Base-by-base conservation (phyloP, 2,888 invertebrate species). In the Caenorhabditis uteleia region DNA sequence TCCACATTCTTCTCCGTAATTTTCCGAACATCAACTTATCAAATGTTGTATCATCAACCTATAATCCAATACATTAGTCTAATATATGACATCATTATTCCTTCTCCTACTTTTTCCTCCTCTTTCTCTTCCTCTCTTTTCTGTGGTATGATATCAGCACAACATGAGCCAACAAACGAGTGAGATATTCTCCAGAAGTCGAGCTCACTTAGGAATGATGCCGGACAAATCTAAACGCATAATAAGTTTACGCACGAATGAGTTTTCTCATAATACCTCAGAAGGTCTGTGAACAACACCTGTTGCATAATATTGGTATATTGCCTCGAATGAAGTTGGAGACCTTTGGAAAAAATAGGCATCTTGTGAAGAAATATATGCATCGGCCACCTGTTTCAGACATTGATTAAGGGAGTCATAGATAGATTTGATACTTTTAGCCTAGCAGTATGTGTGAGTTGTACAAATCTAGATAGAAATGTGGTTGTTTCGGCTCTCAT, bases 11-110 rank as follows among this genome's bases (percentile, higher is more conserved):
- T 45, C 82, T 45, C 27, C 82, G 50, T 54, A 82, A 45, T 43
- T 79, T 75, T 25, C 82, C 82, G 39, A 71, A 80, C 58, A 74
- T 64, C 10, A 82, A 53, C 21, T 82, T 82, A 48, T 82, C 82
- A 50, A 82, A 82, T n/a, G 82, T 82, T 31, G 57, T 75, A 56
- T 82, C 82, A 55, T 82, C 82, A 10, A 82, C 77, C 79, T 79
- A 53, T 33, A 55, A 45, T 10, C 8, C 6, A 12, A 8, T 10
- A 7, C 21, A n/a, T n/a, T n/a, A n/a, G n/a, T n/a, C n/a, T n/a
- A n/a, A n/a, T n/a, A n/a, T n/a, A n/a, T n/a, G n/a, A n/a, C n/a
- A n/a, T n/a, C n/a, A n/a, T n/a, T n/a, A n/a, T n/a, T n/a, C n/a
- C n/a, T n/a, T n/a, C n/a, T n/a, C 50, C 20, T 27, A 77, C 78